These are phyloP conservation scores for Onychomys torridus DNA, from an alignment of 2,797 vertebrate genomes.

Conservation along the genomic window DNA sequence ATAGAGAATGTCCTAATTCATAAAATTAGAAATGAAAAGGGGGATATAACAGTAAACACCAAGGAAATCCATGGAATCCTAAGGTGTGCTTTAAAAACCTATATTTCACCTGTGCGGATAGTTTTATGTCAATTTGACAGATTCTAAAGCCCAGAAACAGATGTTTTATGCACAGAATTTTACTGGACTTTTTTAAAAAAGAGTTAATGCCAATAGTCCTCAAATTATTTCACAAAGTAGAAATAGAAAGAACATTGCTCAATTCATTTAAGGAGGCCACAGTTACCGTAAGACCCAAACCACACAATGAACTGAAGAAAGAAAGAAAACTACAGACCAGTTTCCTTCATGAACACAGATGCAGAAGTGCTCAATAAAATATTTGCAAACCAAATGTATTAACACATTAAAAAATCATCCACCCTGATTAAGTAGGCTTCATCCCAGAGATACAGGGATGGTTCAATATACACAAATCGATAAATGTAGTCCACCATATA, in stretches of 20 bases:
- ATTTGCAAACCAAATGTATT: background rate
- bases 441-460: background rate
- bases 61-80: background rate
- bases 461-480: background rate
- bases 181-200: background rate
- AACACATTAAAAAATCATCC: background rate
- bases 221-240: background rate
- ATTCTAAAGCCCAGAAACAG: background rate
- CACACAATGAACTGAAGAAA: background rate
- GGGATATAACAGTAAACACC: background rate
- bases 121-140: background rate
- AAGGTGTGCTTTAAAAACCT: background rate
- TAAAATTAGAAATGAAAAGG: background rate
- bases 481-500: background rate
- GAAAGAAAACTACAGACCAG: background rate
- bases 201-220: background rate
- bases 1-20: background rate
- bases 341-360: background rate
- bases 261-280: background rate
- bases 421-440: background rate
- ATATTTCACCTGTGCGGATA: background rate
- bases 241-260: background rate
- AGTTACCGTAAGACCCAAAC: background rate
- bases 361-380: background rate
- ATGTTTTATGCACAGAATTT: background rate